A percentile compares a stretch with the other conserved stretches of the same genome.
Evolutionary conservation across 2,888 invertebrate species (phyloP).

Genomic region (Lamellibrachia satsuma): DNA sequence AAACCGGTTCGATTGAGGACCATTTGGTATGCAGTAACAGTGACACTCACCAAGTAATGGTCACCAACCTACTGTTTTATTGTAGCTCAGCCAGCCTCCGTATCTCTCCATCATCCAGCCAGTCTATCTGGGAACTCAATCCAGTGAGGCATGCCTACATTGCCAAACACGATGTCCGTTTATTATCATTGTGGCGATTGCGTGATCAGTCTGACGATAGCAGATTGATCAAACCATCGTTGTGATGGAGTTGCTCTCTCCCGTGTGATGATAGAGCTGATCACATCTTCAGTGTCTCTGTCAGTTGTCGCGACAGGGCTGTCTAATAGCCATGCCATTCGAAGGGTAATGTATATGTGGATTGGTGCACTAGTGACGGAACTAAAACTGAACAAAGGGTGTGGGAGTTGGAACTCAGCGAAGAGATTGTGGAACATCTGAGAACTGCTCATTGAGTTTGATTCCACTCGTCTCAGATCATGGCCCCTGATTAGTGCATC

Average conservation of each 20-base stretch:
- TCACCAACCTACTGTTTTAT: not conserved
- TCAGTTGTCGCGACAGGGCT: not conserved
- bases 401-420: not conserved
- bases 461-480: not conserved
- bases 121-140: not conserved
- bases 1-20: not conserved
- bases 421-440: not conserved
- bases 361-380: not conserved
- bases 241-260: conserved; percentile 6
- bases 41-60: not conserved
- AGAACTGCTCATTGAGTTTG: not conserved
- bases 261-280: not conserved
- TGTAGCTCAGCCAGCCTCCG: not conserved
- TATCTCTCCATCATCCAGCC: not conserved
- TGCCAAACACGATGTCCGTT: not conserved
- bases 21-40: not conserved
- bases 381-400: not conserved
- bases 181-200: conserved; percentile 3
- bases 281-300: not conserved
- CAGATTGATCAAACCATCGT: not conserved
- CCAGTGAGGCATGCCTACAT: not conserved
- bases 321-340: not conserved
- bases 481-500: not conserved
- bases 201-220: not conserved
- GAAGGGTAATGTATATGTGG: not conserved